Conservation (phyloP, 2,797 vertebrate species). For the Danio tinwini region DNA sequence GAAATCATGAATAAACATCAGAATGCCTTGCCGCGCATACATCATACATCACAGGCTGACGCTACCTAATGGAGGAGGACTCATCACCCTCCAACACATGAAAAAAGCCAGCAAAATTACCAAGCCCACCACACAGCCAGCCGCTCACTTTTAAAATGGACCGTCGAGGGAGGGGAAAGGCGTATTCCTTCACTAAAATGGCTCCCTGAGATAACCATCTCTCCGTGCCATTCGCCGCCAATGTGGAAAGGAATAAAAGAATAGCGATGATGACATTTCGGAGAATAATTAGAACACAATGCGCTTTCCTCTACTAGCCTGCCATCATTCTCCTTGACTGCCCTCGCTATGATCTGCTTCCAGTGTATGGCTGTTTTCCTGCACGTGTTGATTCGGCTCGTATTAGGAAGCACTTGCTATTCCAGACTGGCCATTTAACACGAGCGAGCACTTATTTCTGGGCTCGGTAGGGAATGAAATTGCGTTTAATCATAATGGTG, state of each 20-base stretch:
- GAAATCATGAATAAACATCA: slow-evolving; percentile 85
- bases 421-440: slow-evolving; percentile 64
- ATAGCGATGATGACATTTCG: slow-evolving; percentile 53
- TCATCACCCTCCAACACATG: slow-evolving; percentile 77
- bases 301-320: slow-evolving; percentile 32
- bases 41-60: slow-evolving; percentile 83
- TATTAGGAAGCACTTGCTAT: slow-evolving; percentile 60
- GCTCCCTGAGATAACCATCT: slow-evolving; percentile 69
- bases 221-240: slow-evolving; percentile 41
- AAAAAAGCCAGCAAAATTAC: slow-evolving; percentile 78
- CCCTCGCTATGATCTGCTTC: slow-evolving; percentile 2
- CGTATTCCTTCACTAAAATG: slow-evolving; percentile 73
- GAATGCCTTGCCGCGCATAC: slow-evolving; percentile 78
- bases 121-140: slow-evolving; percentile 71
- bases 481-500: slow-evolving; percentile 60
- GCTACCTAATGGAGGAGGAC: slow-evolving; percentile 81
- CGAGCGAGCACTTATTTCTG: slow-evolving; percentile 60
- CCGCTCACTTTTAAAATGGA: slow-evolving; percentile 71
- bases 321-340: neutral
- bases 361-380: slow-evolving; percentile 39
- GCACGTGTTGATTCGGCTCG: slow-evolving; percentile 60
- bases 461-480: slow-evolving; percentile 59
- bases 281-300: slow-evolving; percentile 62
- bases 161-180: slow-evolving; percentile 65
- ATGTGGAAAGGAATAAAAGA: slow-evolving; percentile 47